Evolutionary conservation across 2,888 invertebrate genomes (phyloP), one percentile per base, ranked within the genome.

Genomic region (Molanna angustata): DNA sequence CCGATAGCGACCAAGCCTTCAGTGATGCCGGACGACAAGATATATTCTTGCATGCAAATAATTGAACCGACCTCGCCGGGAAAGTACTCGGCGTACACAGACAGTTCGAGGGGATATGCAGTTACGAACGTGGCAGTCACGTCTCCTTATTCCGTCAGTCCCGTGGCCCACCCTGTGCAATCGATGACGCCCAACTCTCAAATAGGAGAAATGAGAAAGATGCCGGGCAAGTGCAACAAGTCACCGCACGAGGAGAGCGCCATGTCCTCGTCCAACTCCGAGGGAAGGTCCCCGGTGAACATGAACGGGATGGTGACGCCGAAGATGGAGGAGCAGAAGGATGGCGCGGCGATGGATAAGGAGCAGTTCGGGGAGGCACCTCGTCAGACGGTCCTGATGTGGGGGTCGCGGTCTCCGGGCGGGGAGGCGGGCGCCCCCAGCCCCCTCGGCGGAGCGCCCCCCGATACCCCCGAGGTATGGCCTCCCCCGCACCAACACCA

Each of bases 381-480:
- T 0, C 77, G 94, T 39, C 94, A 94, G 71, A 94, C 94, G 9
- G 94, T 94, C 48, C 80, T 94, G 37, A 94, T 94, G 94, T 94
- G 94, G 94, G 94, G 93, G 17, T 78, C 83, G 45, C 72, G 64
- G 66, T 33, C 64, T 64, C 66, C 56, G 70, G 73, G 2, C 71
- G 71, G 37, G 73, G 49, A 33, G 32, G 49, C 41, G 49, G 49
- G 49, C 39, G 56, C 59, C 54, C 43, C 57, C 49, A 40, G 55
- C 54, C 49, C 49, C 32, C 49, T 41, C 32, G 42, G 42, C 31
- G 49, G 41, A 46, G 64, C 65, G 39, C 66, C 64, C 51, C 61
- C 64, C 42, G 59, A 56, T 41, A 59, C 57, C 51, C 67, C 66
- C 50, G 65, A 63, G 51, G 62, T 61, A 52, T 61, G 59, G 56